Evolutionary conservation across 1,140 invertebrate species (phyloP), one percentile per base, ranked within the genome.

Genomic region (Temnothorax curvispinosus): DNA sequence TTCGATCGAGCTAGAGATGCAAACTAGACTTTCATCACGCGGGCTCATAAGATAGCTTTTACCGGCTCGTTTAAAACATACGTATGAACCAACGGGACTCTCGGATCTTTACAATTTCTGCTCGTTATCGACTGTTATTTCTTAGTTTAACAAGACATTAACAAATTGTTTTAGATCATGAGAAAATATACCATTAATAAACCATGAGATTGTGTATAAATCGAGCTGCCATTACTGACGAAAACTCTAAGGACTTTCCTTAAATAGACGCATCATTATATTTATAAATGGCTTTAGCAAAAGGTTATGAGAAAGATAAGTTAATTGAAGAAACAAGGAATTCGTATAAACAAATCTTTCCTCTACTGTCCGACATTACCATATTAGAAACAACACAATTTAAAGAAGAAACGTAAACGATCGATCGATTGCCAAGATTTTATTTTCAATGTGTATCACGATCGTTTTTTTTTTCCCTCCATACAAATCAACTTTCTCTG

Each of bases 11-110:
- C 54, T 38, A 60, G 69, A 47, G 54, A 74, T 84, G 80, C 80
- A 84, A 75, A 84, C 69, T 84, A 75, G 69, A 84, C 80, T 84
- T 65, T 65, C 75, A 85, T 85, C 75, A 35, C 41, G 41, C 72
- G 54, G 7, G 44, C 21, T 65, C 50, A 47, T 76, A 78, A 69
- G 44, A 80, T 80, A 32, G 60, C 75, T 80, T 44, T 58, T 80
- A 52, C 74, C 47, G n/a, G 27, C 32, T 65, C 60, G 41, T 54
- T 65, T 76, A 58, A 74, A 74, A 5, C 27, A 18, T 27, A n/a
- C 21, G 21, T 58, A 58, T 41, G 15, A 54, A 7, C 27, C 58
- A 84, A 84, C 78, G 67, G 60, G 27, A 38, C 13, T 82, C 56
- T 72, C 15, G 38, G 38, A 27, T 71, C 27, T 74, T 41, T 27